phyloP scores from a whole-genome alignment of 2,113 vertebrate species.

The Spizaetus ornatus region DNA sequence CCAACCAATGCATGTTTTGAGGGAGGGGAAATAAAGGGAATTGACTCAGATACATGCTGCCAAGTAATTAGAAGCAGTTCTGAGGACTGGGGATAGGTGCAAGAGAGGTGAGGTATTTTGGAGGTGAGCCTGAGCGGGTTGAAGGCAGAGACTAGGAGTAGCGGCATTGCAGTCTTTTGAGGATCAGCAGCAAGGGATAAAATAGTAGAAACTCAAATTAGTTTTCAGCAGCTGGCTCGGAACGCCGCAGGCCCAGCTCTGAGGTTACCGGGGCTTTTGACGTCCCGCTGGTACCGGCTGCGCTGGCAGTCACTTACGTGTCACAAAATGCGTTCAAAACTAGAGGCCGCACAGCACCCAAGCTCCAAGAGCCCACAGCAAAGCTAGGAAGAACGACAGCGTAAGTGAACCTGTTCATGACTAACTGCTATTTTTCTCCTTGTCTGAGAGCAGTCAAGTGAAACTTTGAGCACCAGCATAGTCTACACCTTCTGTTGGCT shows the following conservation, averaged over 20 bases:
- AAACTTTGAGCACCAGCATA: background rate
- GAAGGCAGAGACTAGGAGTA: background rate
- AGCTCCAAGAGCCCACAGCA: background rate
- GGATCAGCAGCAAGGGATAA: background rate
- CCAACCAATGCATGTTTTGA: background rate
- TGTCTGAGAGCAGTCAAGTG: background rate
- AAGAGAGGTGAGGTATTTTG: background rate
- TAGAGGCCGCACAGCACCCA: background rate
- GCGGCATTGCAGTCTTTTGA: background rate
- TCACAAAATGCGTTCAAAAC: background rate
- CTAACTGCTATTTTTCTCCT: background rate
- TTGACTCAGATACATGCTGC: background rate
- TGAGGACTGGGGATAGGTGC: background rate
- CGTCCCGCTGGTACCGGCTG: fast-evolving
- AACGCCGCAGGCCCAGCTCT: background rate
- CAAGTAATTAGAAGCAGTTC: background rate
- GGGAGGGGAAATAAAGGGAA: background rate
- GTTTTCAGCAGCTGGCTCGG: background rate
- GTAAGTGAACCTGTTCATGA: background rate
- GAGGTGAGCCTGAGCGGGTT: background rate
- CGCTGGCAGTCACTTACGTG: background rate
- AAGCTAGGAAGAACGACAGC: background rate
- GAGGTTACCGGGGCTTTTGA: background rate
- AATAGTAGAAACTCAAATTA: background rate
- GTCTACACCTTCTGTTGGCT: background rate